Percentiles rank a stretch among this genome's conserved stretches.
Evolutionary conservation across 1,140 invertebrate genomes (phyloP).

Genomic region (Pseudachorutes palmiensis): DNA sequence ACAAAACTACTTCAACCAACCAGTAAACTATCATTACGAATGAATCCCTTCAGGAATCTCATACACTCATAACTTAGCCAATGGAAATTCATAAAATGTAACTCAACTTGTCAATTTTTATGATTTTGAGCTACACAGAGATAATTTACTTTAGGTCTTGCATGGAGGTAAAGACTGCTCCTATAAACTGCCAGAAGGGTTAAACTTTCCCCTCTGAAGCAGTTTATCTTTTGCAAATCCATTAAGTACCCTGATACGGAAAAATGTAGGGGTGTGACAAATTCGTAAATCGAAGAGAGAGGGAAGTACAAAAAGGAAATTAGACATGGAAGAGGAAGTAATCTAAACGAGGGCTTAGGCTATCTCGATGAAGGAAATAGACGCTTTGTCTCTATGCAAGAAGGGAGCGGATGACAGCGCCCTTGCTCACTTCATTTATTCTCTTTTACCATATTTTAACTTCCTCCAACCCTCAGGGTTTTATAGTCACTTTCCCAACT

Average conservation of each 20-base stretch:
- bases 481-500: too few relatives aligned
- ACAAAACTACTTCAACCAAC: constrained; percentile 11
- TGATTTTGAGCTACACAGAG: too few relatives aligned
- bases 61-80: too few relatives aligned
- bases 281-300: constrained; percentile 33
- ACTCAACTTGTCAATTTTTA: too few relatives aligned
- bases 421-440: constrained; percentile 38
- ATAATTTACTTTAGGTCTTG: too few relatives aligned
- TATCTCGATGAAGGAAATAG: constrained; percentile 12
- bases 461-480: too few relatives aligned
- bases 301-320: neutral
- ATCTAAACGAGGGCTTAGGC: constrained; percentile 15
- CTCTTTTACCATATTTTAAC: constrained; percentile 33
- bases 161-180: too few relatives aligned
- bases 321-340: constrained; percentile 12
- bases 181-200: too few relatives aligned
- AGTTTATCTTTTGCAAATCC: constrained; percentile 1
- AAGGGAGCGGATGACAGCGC: constrained; percentile 31
- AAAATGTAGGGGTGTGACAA: constrained; percentile 29
- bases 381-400: constrained; percentile 25
- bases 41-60: constrained; percentile 7
- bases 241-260: neutral
- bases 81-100: constrained; percentile 1
- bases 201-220: neutral
- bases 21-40: constrained; percentile 11